Conservation (phyloP, 2,797 vertebrate species). For the Coilia nasus region DNA sequence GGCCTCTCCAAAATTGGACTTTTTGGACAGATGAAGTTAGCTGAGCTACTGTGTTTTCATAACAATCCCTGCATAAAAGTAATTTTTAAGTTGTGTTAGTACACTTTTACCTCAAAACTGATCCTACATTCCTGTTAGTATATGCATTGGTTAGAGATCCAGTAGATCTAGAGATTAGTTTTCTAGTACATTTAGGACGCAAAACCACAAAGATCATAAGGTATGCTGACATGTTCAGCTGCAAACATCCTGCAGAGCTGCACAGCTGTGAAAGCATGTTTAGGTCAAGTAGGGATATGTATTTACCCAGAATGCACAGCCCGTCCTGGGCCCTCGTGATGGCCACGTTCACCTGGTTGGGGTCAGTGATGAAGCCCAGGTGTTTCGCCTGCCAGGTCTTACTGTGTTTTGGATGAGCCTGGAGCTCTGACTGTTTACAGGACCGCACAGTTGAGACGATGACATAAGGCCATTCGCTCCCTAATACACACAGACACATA, state of each 20-base stretch:
- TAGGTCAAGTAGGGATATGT: not conserved
- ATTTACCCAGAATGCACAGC: constrained; percentile 79
- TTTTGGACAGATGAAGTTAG: not conserved
- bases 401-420: constrained; percentile 70
- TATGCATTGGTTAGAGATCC: too few relatives aligned
- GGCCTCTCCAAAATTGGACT: not conserved
- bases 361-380: constrained; percentile 76
- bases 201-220: not conserved
- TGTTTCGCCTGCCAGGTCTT: constrained; percentile 74
- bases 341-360: constrained; percentile 81
- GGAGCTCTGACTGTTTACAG: constrained; percentile 40
- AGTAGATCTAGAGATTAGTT: too few relatives aligned
- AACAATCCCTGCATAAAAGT: not conserved
- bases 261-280: not conserved
- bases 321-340: constrained; percentile 82
- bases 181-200: not conserved
- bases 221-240: not conserved
- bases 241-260: not conserved
- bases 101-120: too few relatives aligned
- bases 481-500: constrained; percentile 56
- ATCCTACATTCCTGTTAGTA: too few relatives aligned
- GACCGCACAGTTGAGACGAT: constrained; percentile 81
- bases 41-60: not conserved
- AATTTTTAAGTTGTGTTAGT: too few relatives aligned
- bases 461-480: constrained; percentile 83